Conservation (phyloP, 2,888 invertebrate species). For the Platerodrilus igneus region DNA sequence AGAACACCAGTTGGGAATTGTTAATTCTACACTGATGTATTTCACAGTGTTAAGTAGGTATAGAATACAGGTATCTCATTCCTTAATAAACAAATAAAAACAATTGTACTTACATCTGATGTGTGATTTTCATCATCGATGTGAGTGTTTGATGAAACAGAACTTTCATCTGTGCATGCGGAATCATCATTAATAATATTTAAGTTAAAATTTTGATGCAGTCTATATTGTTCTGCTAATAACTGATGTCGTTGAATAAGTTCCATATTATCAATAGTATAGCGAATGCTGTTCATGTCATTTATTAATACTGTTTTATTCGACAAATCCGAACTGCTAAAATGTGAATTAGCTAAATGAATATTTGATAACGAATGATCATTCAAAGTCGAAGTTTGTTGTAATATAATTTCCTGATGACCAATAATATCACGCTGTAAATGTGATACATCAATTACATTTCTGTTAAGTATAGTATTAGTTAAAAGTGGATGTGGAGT, state of each 20-base stretch:
- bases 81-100: no score
- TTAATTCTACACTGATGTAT: no score
- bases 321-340: constrained; percentile 40
- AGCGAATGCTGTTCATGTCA: constrained; percentile 28
- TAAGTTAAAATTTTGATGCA: no score
- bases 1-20: no score
- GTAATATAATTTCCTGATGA: constrained; percentile 41
- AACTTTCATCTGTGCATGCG: no score
- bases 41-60: no score
- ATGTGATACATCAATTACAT: constrained; percentile 40
- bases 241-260: constrained; percentile 38
- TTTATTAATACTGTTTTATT: constrained; percentile 38
- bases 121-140: no score
- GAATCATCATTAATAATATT: constrained; percentile 1
- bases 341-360: constrained; percentile 40
- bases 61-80: no score
- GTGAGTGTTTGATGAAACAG: no score
- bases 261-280: constrained; percentile 36
- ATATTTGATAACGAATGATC: constrained; percentile 40
- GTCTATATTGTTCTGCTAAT: constrained; percentile 34
- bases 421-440: constrained; percentile 39
- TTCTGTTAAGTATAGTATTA: constrained; percentile 34
- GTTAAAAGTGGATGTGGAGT: constrained; percentile 37
- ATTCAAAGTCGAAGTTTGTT: constrained; percentile 37
- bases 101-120: no score